These are phyloP conservation scores for Nycticryphes semicollaris DNA, from an alignment of 2,113 vertebrate species.

Conservation along the genomic window DNA sequence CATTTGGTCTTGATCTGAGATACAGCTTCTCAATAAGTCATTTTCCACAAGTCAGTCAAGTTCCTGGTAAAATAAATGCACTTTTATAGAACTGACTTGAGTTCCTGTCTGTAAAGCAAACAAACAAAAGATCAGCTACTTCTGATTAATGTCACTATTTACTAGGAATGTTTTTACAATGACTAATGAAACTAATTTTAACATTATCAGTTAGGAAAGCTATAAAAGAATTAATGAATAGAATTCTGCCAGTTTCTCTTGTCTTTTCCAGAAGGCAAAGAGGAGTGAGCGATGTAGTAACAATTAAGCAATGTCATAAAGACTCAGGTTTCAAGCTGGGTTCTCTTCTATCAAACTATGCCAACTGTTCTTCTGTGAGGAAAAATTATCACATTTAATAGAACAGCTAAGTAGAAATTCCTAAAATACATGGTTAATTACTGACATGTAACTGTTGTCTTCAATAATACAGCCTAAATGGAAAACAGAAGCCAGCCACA, in stretches of 20 bases:
- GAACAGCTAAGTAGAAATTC: constrained; percentile 9
- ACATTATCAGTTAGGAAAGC: constrained; percentile 48
- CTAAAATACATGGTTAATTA: constrained; percentile 18
- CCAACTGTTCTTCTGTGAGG: constrained; percentile 16
- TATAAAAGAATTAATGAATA: constrained; percentile 34
- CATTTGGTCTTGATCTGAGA: background rate
- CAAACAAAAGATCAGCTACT: background rate
- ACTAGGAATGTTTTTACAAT: constrained; percentile 13
- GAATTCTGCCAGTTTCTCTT: constrained; percentile 6
- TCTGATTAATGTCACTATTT: constrained; percentile 22
- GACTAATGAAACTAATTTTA: constrained; percentile 61
- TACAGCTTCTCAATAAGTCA: background rate
- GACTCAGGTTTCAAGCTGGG: constrained; percentile 40
- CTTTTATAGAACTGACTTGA: background rate
- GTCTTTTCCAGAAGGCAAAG: constrained; percentile 36
- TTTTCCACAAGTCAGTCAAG: background rate
- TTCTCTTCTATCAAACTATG: constrained; percentile 19
- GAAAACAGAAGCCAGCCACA: background rate
- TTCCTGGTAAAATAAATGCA: background rate
- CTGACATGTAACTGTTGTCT: constrained; percentile 36
- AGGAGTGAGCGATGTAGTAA: constrained; percentile 39
- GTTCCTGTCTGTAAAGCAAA: background rate
- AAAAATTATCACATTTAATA: constrained; percentile 45
- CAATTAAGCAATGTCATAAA: constrained; percentile 49
- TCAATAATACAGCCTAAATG: background rate